Base-by-base conservation (phyloP, 2,797 vertebrate genomes). In the Urosaurus nigricauda region DNA sequence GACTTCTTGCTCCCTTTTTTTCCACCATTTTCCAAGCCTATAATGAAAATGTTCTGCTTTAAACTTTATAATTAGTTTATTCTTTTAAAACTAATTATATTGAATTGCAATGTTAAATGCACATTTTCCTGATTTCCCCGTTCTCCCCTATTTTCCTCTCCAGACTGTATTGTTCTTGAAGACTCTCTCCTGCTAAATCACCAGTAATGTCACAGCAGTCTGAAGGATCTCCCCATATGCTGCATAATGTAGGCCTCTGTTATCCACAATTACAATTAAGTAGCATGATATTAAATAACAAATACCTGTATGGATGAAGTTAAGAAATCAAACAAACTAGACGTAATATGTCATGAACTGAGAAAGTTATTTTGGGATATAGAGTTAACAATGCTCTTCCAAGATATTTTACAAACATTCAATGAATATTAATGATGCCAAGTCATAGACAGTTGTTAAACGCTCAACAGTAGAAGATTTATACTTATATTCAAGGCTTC, bases 1-100 rank as follows among this genome's bases (percentile, higher is more conserved):
- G 0, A 82, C 26, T 93, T 93, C 53, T 71, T 35, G 29, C 80
- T 79, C 63, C 77, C n/a, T 2, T 43, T 58, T 79, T 58, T 79
- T n/a, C n/a, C 84, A 87, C 91, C 87, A 47, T 79, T 73, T 35
- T 17, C 83, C 65, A 75, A 29, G 88, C 13, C 73, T 78, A 65
- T 37, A 77, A 86, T 83, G 58, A 63, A 75, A 77, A 90, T 81
- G 84, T 63, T 56, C 47, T 21, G 11, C 90, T n/a, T 85, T 81
- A 65, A 85, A 78, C 47, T 73, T 53, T 71, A 26, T 40, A n/a
- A 63, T 81, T 71, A 65, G 4, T 60, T 32, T 86, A 19, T 83
- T 85, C 78, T n/a, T 11, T 21, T 0, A 37, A 63, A 87, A 1
- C 4, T 92, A 89, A 85, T 35, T 79, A 85, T 77, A 2, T 19